These are phyloP conservation scores for Alca torda DNA, from an alignment of 2,797 vertebrate genomes.

Conservation along the genomic window DNA sequence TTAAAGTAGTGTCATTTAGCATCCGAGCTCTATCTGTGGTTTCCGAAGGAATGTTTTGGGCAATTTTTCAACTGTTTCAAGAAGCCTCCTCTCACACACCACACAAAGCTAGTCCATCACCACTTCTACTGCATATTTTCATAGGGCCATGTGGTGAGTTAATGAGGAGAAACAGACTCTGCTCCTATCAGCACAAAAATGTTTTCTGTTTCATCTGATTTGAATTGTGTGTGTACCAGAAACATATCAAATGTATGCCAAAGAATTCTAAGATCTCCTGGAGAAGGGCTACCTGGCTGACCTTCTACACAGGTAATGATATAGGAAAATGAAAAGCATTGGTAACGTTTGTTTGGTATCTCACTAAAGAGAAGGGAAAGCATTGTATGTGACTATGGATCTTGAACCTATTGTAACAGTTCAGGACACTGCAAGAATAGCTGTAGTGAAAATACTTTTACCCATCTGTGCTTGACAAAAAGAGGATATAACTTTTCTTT, in stretches of 20 bases:
- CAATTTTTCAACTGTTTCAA: constrained; percentile 33
- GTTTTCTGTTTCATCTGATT: not conserved
- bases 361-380: not conserved
- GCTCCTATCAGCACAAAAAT: not conserved
- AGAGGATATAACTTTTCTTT: constrained; percentile 25
- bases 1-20: not conserved
- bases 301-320: not conserved
- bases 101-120: not conserved
- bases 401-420: not conserved
- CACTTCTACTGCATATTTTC: not conserved
- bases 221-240: not conserved
- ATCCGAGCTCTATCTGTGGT: not conserved
- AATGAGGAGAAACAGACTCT: constrained; percentile 19
- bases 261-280: not conserved
- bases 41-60: not conserved
- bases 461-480: constrained; percentile 25
- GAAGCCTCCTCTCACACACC: not conserved
- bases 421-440: not conserved
- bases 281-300: not conserved
- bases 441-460: constrained; percentile 1
- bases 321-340: not conserved
- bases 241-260: not conserved
- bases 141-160: not conserved
- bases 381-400: not conserved
- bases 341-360: not conserved